A percentile compares a stretch with the other conserved stretches of the same genome.
Conservation (phyloP, 2,113 vertebrate species). For the Cyprinodon brontotheroides region DNA sequence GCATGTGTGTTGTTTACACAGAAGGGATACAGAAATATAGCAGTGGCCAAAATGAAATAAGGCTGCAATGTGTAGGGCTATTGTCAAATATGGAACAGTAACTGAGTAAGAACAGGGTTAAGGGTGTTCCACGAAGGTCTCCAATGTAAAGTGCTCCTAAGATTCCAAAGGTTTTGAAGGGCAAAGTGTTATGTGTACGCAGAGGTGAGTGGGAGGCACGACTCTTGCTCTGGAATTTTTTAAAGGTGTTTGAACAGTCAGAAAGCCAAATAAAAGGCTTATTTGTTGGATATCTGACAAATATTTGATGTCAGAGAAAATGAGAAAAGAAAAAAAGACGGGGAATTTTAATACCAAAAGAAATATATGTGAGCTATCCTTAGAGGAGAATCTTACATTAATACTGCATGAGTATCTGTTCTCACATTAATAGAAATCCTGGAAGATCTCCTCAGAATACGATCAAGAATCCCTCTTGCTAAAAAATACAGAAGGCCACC, state of each 20-base stretch:
- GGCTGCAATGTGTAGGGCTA: constrained; percentile 23
- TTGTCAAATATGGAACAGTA: constrained; percentile 29
- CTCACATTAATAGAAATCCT: constrained; percentile 35
- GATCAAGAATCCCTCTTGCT: constrained; percentile 14
- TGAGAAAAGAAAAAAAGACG: constrained; percentile 14
- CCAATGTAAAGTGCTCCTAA: constrained; percentile 6
- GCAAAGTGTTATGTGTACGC: constrained; percentile 47
- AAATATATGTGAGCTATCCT: constrained; percentile 19
- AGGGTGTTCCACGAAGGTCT: constrained; percentile 47
- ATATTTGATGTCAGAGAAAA: constrained; percentile 24
- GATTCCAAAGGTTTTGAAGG: constrained; percentile 35
- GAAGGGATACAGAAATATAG: constrained; percentile 43
- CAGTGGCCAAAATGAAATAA: constrained; percentile 10
- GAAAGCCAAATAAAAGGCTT: constrained; percentile 47
- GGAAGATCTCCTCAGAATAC: constrained; percentile 35
- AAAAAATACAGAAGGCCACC: background rate
- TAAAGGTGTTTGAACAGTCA: constrained; percentile 65
- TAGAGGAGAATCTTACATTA: constrained; percentile 33
- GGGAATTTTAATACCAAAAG: constrained; percentile 15
- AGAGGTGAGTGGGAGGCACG: constrained; percentile 51
- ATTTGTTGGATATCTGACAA: constrained; percentile 40
- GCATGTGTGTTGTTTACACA: constrained; percentile 58
- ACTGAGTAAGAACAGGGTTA: background rate
- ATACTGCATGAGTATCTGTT: constrained; percentile 7
- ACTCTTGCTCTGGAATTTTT: constrained; percentile 52